Conservation (phyloP, 2,888 invertebrate species). For the Thumatha senex region DNA sequence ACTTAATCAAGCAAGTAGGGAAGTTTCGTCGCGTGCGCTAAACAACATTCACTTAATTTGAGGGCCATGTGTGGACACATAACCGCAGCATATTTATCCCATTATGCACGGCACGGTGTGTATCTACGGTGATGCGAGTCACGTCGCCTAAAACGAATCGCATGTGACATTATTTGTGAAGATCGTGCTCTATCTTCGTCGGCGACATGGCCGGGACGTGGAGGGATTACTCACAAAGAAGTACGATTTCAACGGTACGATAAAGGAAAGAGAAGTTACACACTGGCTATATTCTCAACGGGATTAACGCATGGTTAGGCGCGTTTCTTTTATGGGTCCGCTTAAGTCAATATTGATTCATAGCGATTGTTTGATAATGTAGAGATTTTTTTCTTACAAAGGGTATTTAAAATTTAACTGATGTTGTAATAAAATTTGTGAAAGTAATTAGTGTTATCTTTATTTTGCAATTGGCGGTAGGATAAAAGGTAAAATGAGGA, state of each 20-base stretch:
- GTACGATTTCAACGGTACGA: conserved; percentile 81
- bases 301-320: conserved; percentile 74
- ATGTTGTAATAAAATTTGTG: neutral
- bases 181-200: conserved; percentile 84
- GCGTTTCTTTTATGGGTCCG: conserved; percentile 51
- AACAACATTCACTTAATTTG: conserved; percentile 79
- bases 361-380: conserved; percentile 15
- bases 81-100: conserved; percentile 82
- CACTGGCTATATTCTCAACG: conserved; percentile 69
- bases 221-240: conserved; percentile 83
- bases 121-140: conserved; percentile 79
- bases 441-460: neutral
- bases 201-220: conserved; percentile 80
- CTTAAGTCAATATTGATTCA: conserved; percentile 27
- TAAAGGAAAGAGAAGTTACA: conserved; percentile 79
- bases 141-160: conserved; percentile 82
- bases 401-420: neutral
- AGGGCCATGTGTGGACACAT: conserved; percentile 80
- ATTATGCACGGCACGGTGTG: conserved; percentile 79
- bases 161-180: conserved; percentile 84
- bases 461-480: no score
- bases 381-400: neutral
- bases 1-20: conserved; percentile 73
- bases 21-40: conserved; percentile 72
- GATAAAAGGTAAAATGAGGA: no score